Evolutionary conservation across 2,888 invertebrate species (phyloP).

Genomic region (Maniola hyperantus): DNA sequence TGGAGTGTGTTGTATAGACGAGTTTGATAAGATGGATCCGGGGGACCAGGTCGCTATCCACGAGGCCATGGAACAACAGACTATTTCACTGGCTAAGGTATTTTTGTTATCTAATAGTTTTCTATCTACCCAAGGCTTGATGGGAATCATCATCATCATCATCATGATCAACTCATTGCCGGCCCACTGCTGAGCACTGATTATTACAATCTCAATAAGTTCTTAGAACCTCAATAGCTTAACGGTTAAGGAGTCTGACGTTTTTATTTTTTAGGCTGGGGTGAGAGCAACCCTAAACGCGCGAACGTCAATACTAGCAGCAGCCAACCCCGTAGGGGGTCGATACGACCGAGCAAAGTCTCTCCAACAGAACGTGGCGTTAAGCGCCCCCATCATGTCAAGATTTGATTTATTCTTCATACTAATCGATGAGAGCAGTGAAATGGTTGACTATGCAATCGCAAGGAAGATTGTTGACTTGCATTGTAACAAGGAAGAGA

Average conservation of each 20-base stretch:
- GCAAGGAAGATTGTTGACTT: conserved; percentile 97
- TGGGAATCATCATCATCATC: too few relatives aligned
- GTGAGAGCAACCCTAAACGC: conserved; percentile 98
- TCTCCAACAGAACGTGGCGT: conserved; percentile 95
- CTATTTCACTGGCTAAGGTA: conserved; percentile 98
- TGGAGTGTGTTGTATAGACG: conserved; percentile 99
- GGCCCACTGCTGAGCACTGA: too few relatives aligned
- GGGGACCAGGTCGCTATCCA: conserved; percentile 99
- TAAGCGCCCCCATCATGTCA: conserved; percentile 99
- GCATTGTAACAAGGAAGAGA: conserved; percentile 92
- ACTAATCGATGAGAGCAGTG: conserved; percentile 94
- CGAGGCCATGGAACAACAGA: conserved; percentile 99
- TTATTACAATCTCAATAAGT: too few relatives aligned
- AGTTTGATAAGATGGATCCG: conserved; percentile 99
- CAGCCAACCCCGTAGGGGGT: conserved; percentile 99
- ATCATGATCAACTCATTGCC: too few relatives aligned
- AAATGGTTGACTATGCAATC: conserved; percentile 97
- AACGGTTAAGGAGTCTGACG: too few relatives aligned
- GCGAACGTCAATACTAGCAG: conserved; percentile 97
- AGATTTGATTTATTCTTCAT: conserved; percentile 99
- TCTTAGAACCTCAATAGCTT: too few relatives aligned
- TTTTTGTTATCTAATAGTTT: too few relatives aligned
- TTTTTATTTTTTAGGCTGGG: conserved; percentile 95
- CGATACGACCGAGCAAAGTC: conserved; percentile 97
- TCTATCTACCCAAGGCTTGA: too few relatives aligned